These are phyloP conservation scores for Dipodomys ordii DNA, from an alignment of 2,113 vertebrate species.

Conservation along the genomic window DNA sequence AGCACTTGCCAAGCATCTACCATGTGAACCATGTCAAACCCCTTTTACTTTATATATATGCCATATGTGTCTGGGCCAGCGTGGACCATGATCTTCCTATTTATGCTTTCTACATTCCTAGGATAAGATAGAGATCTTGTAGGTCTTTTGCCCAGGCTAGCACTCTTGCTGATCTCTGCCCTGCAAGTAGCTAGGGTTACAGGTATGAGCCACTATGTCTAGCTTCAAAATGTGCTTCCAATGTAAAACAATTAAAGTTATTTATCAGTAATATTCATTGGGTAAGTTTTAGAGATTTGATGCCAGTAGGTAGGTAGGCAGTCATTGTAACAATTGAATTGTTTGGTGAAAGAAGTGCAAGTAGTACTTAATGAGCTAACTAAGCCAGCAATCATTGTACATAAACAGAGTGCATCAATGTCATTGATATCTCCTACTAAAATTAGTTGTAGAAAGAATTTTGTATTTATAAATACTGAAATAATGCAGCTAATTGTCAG, in stretches of 20 bases:
- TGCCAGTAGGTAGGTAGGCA: background rate
- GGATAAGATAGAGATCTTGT: no score
- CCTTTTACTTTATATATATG: no score
- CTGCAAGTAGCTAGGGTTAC: no score
- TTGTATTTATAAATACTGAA: background rate
- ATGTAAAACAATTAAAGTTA: slow-evolving; percentile 41
- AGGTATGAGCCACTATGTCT: background rate
- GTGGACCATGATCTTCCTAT: no score
- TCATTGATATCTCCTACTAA: background rate
- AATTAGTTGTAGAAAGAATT: slow-evolving; percentile 51
- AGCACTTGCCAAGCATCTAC: no score
- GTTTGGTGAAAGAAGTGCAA: background rate
- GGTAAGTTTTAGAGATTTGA: slow-evolving; percentile 37
- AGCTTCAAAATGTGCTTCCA: slow-evolving; percentile 46
- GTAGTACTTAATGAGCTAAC: background rate
- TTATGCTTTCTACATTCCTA: no score
- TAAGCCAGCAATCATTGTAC: slow-evolving; percentile 11
- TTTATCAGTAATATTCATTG: background rate
- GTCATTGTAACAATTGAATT: slow-evolving; percentile 31
- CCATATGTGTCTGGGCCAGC: no score
- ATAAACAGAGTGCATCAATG: background rate
- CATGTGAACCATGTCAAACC: no score
- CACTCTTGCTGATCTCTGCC: no score
- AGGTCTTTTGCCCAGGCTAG: no score
- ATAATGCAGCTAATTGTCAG: slow-evolving; percentile 1